Evolutionary conservation across 2,888 invertebrate species (phyloP), one percentile per base, ranked within the genome.

Genomic region (Cylloceria caligata): DNA sequence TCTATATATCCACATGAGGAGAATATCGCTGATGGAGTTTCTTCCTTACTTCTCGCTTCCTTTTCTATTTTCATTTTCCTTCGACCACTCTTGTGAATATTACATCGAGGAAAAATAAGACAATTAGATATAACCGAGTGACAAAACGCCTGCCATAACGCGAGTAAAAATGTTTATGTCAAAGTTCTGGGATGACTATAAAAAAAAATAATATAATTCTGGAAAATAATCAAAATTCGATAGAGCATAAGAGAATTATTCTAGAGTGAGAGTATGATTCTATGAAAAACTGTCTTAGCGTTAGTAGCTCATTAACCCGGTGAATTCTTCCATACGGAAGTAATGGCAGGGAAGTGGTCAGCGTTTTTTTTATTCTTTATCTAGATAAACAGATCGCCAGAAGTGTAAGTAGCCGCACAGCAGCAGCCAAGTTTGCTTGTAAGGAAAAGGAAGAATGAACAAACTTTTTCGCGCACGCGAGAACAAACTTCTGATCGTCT

Each of bases 401-500:
- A 55, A 67, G 74, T 65, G 30, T 16, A 52, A 49, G 45, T 39
- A 16, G 67, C 57, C 68, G 45, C 72, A 69, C 67, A 69, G 49
- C 67, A 71, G 36, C 36, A 21, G 42, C 47, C 27, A n/a, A 39
- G 65, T 68, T 57, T 73, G 73, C 55, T 68, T 57, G 57, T 60
- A 62, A 81, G 74, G 73, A 49, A 47, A 47, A 72, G 72, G 36
- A 84, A 69, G 84, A 83, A 86, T 74, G 73, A 74, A 74, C 65
- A 71, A 82, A 82, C 74, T 82, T 82, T 78, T 62, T 72, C 55
- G 49, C 49, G 69, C 74, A 72, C 62, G n/a, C 68, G 57, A 21
- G 78, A 73, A 78, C 78, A 74, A 82, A 78, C 74, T 82, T 82
- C 74, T 71, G 73, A 78, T 74, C 69, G 81, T 71, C 69, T 81